phyloP scores from a whole-genome alignment of 1,140 invertebrate species.

The Nebria ingens region DNA sequence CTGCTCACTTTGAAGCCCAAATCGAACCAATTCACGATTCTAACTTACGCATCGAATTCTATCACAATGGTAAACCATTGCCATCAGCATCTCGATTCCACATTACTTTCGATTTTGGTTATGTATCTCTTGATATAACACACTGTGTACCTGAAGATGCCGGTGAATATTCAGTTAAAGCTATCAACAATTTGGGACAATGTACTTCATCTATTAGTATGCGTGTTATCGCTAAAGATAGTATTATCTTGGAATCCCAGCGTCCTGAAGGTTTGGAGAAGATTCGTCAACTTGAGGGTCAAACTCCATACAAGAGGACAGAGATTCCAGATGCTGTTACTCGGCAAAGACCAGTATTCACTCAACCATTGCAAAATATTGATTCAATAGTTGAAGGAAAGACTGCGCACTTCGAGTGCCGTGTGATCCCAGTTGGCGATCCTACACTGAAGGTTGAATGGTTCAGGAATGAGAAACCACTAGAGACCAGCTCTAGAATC shows the following conservation, averaged over 20 bases:
- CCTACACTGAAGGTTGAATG: conserved; percentile 95
- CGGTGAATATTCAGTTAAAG: conserved; percentile 85
- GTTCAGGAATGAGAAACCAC: conserved; percentile 90
- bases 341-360: conserved; percentile 86
- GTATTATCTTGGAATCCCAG: conserved; percentile 87
- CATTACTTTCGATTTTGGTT: conserved; percentile 92
- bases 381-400: conserved; percentile 83
- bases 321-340: conserved; percentile 71
- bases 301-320: conserved; percentile 65
- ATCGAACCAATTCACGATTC: conserved; percentile 86
- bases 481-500: conserved; percentile 89
- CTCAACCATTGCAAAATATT: conserved; percentile 86
- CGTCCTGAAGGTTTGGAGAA: conserved; percentile 92
- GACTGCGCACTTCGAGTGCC: conserved; percentile 90
- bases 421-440: conserved; percentile 96
- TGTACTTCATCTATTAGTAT: conserved; percentile 72
- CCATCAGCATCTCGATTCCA: conserved; percentile 81
- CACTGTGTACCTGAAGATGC: conserved; percentile 87
- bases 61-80: conserved; percentile 79
- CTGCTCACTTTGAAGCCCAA: conserved; percentile 84
- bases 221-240: conserved; percentile 72
- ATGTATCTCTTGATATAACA: conserved; percentile 83
- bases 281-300: conserved; percentile 82
- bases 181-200: conserved; percentile 78
- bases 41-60: conserved; percentile 83